A percentile compares a stretch with the other conserved stretches of the same genome.
Evolutionary conservation across 2,888 invertebrate species (phyloP).

Genomic region (Ectemnius lituratus): DNA sequence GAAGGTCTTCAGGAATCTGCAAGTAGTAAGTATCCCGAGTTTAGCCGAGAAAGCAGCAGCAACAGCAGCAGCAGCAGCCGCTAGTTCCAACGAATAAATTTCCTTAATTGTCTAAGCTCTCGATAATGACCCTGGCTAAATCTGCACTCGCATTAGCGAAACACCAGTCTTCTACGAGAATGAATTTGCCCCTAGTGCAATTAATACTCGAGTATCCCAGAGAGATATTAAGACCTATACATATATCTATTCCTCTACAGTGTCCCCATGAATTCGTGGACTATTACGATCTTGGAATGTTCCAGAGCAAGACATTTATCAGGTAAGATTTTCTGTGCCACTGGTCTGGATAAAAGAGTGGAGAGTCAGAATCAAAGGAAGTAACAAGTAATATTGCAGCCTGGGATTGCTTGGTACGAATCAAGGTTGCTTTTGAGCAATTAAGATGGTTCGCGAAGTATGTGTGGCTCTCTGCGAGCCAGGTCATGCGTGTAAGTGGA

Average conservation of each 20-base stretch:
- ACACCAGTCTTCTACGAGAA: not conserved
- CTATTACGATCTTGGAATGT: slow-evolving; percentile 1
- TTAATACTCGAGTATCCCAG: not conserved
- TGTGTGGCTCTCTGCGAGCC: slow-evolving; percentile 16
- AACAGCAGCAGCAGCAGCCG: not conserved
- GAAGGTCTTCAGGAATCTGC: slow-evolving; percentile 78
- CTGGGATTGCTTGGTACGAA: not conserved
- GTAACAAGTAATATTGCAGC: not conserved
- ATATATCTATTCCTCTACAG: not conserved
- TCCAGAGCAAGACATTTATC: slow-evolving; percentile 27
- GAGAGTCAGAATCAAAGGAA: not conserved
- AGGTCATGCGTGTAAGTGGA: slow-evolving; percentile 11
- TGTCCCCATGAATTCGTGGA: not conserved
- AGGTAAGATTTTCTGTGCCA: not conserved
- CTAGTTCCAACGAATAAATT: not conserved
- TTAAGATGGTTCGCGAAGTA: no score
- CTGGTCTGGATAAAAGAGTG: not conserved
- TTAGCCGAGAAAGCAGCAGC: not conserved
- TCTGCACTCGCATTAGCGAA: slow-evolving; percentile 2
- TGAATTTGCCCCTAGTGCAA: not conserved
- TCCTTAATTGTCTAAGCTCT: slow-evolving; percentile 6
- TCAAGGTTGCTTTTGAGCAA: no score
- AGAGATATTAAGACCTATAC: slow-evolving; percentile 23
- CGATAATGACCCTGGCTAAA: slow-evolving; percentile 6
- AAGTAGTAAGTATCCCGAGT: slow-evolving; percentile 32